Conservation (phyloP, 2,888 invertebrate genomes). For the Theretra japonica region DNA sequence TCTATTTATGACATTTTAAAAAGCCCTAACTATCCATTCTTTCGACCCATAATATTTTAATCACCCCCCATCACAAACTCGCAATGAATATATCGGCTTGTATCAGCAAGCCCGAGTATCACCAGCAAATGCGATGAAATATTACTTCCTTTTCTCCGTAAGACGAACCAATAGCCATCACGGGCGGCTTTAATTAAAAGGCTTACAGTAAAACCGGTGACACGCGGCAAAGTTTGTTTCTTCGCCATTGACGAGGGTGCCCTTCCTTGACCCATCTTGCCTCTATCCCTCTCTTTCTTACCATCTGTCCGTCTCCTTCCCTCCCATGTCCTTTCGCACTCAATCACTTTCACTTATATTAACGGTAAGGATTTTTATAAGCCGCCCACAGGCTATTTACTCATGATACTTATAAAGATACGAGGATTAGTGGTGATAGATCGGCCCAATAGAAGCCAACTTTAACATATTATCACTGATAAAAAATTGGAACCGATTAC, state of each 20-base stretch:
- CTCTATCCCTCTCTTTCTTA: background rate
- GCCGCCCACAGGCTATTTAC: constrained; percentile 26
- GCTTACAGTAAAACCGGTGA: constrained; percentile 29
- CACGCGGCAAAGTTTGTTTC: constrained; percentile 30
- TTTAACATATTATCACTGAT: background rate
- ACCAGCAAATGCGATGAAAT: constrained; percentile 4
- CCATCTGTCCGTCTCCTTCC: background rate
- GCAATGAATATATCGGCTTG: background rate
- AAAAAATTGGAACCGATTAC: too few relatives aligned
- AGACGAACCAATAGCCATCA: constrained; percentile 19
- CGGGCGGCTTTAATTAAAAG: constrained; percentile 30
- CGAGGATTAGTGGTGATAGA: constrained; percentile 19
- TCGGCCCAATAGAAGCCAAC: background rate
- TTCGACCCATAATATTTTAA: background rate
- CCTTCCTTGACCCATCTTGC: constrained; percentile 27
- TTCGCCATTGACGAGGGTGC: constrained; percentile 25
- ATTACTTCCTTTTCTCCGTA: constrained; percentile 6
- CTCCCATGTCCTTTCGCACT: constrained; percentile 42
- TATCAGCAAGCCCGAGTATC: background rate
- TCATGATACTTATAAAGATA: constrained; percentile 32
- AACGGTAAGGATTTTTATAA: constrained; percentile 31
- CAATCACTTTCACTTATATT: constrained; percentile 61
- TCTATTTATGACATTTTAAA: background rate
- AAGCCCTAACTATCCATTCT: background rate
- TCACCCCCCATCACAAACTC: background rate